These are phyloP conservation scores for Paramuricea clavata DNA, from an alignment of 92 coral and sea anemone species.

Conservation along the genomic window DNA sequence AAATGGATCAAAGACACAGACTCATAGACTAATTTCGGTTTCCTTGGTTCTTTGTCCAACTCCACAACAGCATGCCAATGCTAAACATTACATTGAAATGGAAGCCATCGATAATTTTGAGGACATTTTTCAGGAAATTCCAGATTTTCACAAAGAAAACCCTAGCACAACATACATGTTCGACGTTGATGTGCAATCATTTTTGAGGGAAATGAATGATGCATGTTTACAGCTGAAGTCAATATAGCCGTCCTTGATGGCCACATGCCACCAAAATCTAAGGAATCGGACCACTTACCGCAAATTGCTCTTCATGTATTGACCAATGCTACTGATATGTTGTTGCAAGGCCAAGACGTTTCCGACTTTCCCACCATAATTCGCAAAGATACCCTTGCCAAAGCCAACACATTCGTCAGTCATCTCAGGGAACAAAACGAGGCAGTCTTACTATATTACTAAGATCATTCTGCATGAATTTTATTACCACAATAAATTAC, in stretches of 20 bases:
- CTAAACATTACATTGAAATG: background rate
- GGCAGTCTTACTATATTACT: background rate
- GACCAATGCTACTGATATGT: background rate
- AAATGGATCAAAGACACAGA: constrained; percentile 73
- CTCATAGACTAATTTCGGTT: constrained; percentile 62
- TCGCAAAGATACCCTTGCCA: constrained; percentile 11
- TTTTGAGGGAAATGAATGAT: background rate
- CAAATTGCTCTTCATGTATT: constrained; percentile 11
- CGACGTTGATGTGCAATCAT: background rate
- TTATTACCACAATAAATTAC: too few relatives aligned
- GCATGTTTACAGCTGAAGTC: background rate
- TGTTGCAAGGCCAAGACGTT: background rate
- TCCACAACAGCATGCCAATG: constrained; percentile 15
- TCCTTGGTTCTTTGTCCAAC: constrained; percentile 65
- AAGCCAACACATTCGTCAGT: background rate
- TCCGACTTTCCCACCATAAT: background rate
- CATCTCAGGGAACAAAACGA: constrained; percentile 5
- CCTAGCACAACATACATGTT: background rate
- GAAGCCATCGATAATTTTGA: constrained; percentile 6
- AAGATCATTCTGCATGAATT: too few relatives aligned
- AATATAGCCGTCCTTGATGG: background rate
- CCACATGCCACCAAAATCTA: constrained; percentile 2
- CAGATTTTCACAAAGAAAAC: background rate
- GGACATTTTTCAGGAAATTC: constrained; percentile 2
- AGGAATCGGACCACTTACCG: background rate